A percentile compares a stretch with the other conserved stretches of the same genome.
phyloP scores from a whole-genome alignment of 2,888 invertebrate genomes.

The Brachypalpus laphriformis region DNA sequence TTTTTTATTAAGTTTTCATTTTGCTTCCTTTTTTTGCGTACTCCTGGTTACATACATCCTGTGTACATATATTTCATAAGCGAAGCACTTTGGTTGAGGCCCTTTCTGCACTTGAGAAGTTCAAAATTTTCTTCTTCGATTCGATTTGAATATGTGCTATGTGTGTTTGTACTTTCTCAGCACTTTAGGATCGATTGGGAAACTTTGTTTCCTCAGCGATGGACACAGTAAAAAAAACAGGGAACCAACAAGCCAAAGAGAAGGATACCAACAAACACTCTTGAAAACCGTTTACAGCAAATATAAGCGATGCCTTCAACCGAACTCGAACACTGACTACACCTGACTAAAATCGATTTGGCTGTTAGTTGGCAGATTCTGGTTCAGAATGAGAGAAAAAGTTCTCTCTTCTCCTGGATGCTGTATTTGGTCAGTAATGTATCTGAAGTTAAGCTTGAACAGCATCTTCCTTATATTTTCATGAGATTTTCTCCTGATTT shows the following conservation, averaged over 20 bases:
- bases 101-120: conserved; percentile 21
- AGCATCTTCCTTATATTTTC: not conserved
- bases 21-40: conserved; percentile 18
- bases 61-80: not conserved
- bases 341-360: conserved; percentile 74
- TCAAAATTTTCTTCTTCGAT: not conserved
- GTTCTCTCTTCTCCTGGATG: conserved; percentile 54
- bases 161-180: not conserved
- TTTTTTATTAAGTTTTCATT: conserved; percentile 44
- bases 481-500: conserved; percentile 4
- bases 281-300: conserved; percentile 66
- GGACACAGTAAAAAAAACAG: not conserved
- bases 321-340: conserved; percentile 73
- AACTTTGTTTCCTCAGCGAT: not conserved
- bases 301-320: conserved; percentile 62
- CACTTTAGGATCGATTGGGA: conserved; percentile 20
- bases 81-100: conserved; percentile 24
- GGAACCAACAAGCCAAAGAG: conserved; percentile 29
- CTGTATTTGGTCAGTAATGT: conserved; percentile 71
- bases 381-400: conserved; percentile 35
- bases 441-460: conserved; percentile 49
- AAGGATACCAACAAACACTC: conserved; percentile 19
- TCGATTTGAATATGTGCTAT: not conserved
- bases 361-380: conserved; percentile 55
- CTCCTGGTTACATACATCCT: conserved; percentile 46